Conservation (phyloP, 2,888 invertebrate genomes). For the Mamestra brassicae region DNA sequence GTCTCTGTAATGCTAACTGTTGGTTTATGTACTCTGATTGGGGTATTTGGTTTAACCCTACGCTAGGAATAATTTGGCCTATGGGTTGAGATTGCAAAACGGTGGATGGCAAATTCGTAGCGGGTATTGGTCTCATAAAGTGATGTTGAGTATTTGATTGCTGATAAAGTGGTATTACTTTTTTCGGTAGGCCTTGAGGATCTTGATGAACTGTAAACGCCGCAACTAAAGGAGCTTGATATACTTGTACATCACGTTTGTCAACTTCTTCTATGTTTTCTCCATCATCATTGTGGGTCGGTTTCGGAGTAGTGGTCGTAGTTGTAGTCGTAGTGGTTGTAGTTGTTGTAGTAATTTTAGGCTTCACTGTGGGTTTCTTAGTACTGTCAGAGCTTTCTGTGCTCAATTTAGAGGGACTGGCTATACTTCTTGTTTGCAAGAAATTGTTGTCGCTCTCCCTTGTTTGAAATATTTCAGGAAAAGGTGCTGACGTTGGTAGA, state of each 20-base stretch:
- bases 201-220: constrained; percentile 97
- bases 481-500: constrained; percentile 83
- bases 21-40: constrained; percentile 81
- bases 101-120: constrained; percentile 68
- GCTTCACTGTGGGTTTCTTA: constrained; percentile 71
- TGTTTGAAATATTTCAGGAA: constrained; percentile 85
- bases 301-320: constrained; percentile 92
- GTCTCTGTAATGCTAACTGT: constrained; percentile 84
- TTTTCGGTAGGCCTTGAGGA: constrained; percentile 94
- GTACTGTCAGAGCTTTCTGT: constrained; percentile 70
- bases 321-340: constrained; percentile 89
- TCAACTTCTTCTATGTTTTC: constrained; percentile 93
- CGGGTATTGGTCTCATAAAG: constrained; percentile 66
- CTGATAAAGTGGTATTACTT: constrained; percentile 94
- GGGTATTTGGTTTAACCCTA: constrained; percentile 68
- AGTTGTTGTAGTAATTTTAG: constrained; percentile 69
- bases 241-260: constrained; percentile 94
- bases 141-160: constrained; percentile 75
- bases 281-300: constrained; percentile 93
- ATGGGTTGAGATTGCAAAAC: constrained; percentile 68
- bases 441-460: constrained; percentile 80
- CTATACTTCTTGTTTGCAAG: constrained; percentile 85
- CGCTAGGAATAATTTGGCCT: constrained; percentile 62
- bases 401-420: constrained; percentile 73
- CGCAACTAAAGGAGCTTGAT: constrained; percentile 95